Evolutionary conservation across 30 jellyfish, hydroid and myxozoan genomes (phyloP), one percentile per base, ranked within the genome.

Genomic region (Hydractinia symbiolongicarpus): DNA sequence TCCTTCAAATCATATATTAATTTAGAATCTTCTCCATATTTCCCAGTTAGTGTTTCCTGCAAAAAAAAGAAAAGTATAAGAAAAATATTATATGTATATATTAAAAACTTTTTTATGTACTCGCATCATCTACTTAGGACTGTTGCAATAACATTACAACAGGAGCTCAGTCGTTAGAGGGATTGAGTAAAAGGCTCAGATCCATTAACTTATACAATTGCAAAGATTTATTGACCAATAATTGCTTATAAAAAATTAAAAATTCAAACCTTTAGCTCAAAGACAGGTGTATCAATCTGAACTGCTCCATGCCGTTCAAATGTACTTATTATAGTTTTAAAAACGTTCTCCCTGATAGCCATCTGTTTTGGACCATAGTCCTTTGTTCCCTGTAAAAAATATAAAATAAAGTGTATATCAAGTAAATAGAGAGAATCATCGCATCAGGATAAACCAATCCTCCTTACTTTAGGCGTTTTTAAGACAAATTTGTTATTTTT

Each of bases 291-390:
- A 79, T 94, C 96, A 17, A 94, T 94, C 50, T 94, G 96, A 54
- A 84, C 97, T 15, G 99, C 99, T 11, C 99, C 99, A 79, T 94
- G 97, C 9, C 92, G 88, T 76, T 94, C 96, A 81, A 94, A 94
- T 53, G 87, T 79, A 15, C 83, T 80, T 6, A 75, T 73, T 49
- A 94, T 89, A 19, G 84, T 81, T 10, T 86, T 86, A 62, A 94
- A 94, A 16, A 94, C 97, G n/a, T 79, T 79, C 69, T 94, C 95
- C 67, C 97, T 75, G 50, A 94, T 85, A 13, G 99, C 99, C 96
- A 86, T 88, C 69, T 85, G 95, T 44, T 89, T 86, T 53, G 97
- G 96, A 72, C 90, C 90, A 88, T 86, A 94, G 66, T 94, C 99
- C 62, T 95, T 72, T 7, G 99, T 94, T 11, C 99, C 99, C 99